Evolutionary conservation across 37 sponge, comb jelly and placozoan genomes (phyloP).

Genomic region (Tethya wilhelma): DNA sequence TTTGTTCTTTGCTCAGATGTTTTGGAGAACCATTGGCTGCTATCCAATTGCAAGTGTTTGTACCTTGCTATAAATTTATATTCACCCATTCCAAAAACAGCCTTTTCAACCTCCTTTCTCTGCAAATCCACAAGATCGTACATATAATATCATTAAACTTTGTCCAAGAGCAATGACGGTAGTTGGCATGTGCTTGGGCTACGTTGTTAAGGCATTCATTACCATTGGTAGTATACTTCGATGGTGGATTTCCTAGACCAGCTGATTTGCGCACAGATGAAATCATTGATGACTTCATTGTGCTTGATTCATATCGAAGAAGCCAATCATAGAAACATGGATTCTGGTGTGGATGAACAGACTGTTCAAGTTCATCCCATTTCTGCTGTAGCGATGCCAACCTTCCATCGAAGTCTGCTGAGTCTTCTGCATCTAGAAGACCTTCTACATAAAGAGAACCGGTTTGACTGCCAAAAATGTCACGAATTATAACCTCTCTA

Average conservation of each 20-base stretch:
- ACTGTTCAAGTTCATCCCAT: not conserved
- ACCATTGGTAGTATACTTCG: not conserved
- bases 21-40: not conserved
- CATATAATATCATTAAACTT: not conserved
- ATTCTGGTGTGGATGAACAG: not conserved
- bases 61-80: not conserved
- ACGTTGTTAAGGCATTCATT: not conserved
- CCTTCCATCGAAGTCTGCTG: not conserved
- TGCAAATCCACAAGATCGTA: not conserved
- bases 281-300: constrained; percentile 1
- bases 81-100: not conserved
- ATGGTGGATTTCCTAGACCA: not conserved
- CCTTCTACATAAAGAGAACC: not conserved
- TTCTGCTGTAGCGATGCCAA: not conserved
- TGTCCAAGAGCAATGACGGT: not conserved
- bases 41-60: not conserved
- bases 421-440: not conserved
- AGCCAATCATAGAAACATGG: not conserved
- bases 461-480: not conserved
- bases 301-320: not conserved
- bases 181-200: not conserved
- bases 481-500: not conserved
- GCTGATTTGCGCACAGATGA: not conserved
- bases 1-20: not conserved
- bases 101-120: not conserved